A percentile compares a stretch with the other conserved stretches of the same genome.
phyloP scores from a whole-genome alignment of 2,113 vertebrate genomes.

The Heliornis fulica region DNA sequence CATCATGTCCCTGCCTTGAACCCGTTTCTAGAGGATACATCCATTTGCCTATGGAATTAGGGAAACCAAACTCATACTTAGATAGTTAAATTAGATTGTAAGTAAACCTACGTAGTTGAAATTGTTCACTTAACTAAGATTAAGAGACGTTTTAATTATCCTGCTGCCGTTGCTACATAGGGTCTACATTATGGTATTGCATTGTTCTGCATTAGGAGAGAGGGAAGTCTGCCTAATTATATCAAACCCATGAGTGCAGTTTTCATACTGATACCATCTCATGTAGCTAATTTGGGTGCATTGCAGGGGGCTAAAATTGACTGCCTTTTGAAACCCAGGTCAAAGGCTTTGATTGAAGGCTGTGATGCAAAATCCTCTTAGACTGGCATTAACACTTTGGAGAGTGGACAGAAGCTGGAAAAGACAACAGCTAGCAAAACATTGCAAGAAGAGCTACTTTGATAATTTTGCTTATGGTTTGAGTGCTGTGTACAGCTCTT shows the following conservation, averaged over 20 bases:
- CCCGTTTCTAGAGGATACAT: background rate
- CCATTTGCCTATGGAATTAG: background rate
- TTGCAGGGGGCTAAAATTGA: background rate
- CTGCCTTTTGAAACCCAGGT: background rate
- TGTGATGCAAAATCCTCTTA: background rate
- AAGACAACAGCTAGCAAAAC: background rate
- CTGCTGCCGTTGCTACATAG: background rate
- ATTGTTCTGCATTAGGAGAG: background rate
- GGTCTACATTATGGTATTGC: background rate
- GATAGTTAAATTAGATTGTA: background rate
- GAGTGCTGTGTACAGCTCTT: background rate
- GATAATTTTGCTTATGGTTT: background rate
- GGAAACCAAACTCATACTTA: background rate
- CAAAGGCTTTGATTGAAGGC: background rate
- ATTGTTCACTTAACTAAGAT: background rate
- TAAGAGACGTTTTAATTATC: background rate
- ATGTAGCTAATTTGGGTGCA: background rate
- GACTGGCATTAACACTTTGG: background rate
- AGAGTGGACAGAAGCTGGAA: background rate
- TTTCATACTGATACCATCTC: background rate
- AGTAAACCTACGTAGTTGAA: background rate
- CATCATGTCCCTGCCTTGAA: background rate
- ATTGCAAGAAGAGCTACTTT: background rate
- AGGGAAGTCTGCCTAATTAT: background rate
- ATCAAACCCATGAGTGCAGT: background rate